Evolutionary conservation across 2,888 invertebrate species (phyloP), one percentile per base, ranked within the genome.

Genomic region (Gymnosoma rotundatum): DNA sequence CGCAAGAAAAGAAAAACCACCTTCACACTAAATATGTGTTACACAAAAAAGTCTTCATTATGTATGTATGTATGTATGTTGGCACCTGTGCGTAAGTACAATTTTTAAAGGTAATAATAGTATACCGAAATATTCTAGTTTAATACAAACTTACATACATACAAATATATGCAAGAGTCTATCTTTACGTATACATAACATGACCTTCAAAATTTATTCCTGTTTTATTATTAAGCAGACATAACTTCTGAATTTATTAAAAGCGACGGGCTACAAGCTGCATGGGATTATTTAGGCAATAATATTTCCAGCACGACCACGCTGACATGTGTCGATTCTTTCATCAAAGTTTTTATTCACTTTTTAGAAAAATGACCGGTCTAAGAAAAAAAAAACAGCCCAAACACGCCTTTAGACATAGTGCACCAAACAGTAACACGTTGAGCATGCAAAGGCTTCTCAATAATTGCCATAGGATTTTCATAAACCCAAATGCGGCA

Each of bases 181-280:
- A 54, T 14, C 42, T 66, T 14, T n/a, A 48, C 21, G 18, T 36
- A 56, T 81, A 73, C 64, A 66, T 60, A 66, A 60, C 42, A 67
- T 67, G 82, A 82, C 82, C 82, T 82, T 82, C 82, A 82, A 78
- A 72, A 60, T 48, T 72, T 25, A 73, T 60, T 78, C 76, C 81
- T 64, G 69, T 54, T 72, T 45, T 66, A 36, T 64, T 42, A 36
- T 48, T 50, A 14, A 32, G 38, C 20, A 64, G n/a, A 48, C 45
- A 73, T 8, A n/a, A 12, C 38, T 7, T 1, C 16, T n/a, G 32
- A 64, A 45, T n/a, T 58, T 32, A 64, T 48, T 32, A 12, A 5
- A 18, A 58, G n/a, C 63, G 18, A 48, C 42, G 6, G 18, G n/a
- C 32, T n/a, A 18, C 54, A 42, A 42, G 7, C 42, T 6, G 42